Percentiles rank a stretch among this genome's conserved stretches.
These are phyloP conservation scores for Helicolenus hilgendorfi DNA, from an alignment of 2,797 vertebrate genomes.

Conservation along the genomic window DNA sequence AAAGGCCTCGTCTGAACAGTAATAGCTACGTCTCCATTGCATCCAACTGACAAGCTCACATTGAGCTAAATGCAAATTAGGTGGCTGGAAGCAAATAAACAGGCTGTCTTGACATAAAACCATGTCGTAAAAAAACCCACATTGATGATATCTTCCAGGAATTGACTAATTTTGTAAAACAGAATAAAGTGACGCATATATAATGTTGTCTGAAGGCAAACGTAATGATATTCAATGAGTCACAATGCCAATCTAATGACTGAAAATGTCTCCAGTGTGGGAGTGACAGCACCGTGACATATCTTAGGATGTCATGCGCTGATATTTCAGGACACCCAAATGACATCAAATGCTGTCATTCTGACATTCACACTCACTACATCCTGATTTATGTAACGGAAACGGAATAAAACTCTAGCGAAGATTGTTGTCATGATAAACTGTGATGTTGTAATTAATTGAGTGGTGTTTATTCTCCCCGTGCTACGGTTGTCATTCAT, in stretches of 20 bases:
- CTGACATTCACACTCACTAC: conserved; percentile 20
- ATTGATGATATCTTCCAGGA: conserved; percentile 28
- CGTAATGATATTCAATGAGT: conserved; percentile 29
- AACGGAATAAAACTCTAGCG: background rate
- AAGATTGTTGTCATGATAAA: background rate
- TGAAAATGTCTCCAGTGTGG: conserved; percentile 50
- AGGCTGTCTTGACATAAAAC: conserved; percentile 27
- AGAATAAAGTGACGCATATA: background rate
- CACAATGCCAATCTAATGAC: conserved; percentile 42
- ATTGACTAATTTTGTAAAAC: conserved; percentile 14
- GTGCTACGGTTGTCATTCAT: background rate
- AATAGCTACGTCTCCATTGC: conserved; percentile 23
- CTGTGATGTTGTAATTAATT: conserved; percentile 20
- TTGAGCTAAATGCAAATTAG: conserved; percentile 55
- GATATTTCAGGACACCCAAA: conserved; percentile 54
- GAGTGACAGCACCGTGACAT: conserved; percentile 59
- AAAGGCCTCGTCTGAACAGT: conserved; percentile 31
- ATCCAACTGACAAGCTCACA: background rate
- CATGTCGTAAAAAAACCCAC: background rate
- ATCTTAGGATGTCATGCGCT: conserved; percentile 28
- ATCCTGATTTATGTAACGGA: conserved; percentile 20
- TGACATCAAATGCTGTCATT: conserved; percentile 36
- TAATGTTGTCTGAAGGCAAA: conserved; percentile 13
- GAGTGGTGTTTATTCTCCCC: conserved; percentile 1
- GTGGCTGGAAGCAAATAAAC: conserved; percentile 27